phyloP scores from a whole-genome alignment of 2,797 vertebrate genomes.

The Sebastes miniatus region DNA sequence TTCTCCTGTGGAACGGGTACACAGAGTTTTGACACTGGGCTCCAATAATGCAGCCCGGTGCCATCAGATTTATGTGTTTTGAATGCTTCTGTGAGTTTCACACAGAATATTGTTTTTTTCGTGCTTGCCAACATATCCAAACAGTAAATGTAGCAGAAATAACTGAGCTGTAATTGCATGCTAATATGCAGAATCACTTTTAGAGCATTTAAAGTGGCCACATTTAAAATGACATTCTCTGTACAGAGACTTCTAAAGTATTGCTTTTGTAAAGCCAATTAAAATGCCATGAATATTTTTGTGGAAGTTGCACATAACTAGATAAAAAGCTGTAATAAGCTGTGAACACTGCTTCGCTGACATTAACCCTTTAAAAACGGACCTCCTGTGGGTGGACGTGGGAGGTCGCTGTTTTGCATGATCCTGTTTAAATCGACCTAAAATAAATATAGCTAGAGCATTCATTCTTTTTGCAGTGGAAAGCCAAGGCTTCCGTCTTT shows the following conservation, averaged over 20 bases:
- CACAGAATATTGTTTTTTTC: neutral
- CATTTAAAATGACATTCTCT: neutral
- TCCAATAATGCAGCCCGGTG: neutral
- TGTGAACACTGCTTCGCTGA: neutral
- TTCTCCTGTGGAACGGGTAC: conserved; percentile 1
- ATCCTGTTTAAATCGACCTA: neutral
- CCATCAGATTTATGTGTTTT: conserved; percentile 10
- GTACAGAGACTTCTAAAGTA: neutral
- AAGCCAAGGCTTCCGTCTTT: neutral
- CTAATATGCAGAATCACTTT: neutral
- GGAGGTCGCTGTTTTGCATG: neutral
- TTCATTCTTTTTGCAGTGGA: neutral
- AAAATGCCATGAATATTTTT: neutral
- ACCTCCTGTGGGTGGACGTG: neutral
- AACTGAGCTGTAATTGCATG: neutral
- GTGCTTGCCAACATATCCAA: neutral
- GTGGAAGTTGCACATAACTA: neutral
- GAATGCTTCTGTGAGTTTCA: neutral
- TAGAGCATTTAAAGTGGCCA: neutral
- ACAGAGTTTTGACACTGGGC: conserved; percentile 13
- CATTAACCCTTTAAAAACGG: neutral
- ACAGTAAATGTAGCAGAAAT: conserved; percentile 10
- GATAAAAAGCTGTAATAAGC: neutral
- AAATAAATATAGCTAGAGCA: neutral
- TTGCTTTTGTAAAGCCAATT: neutral